phyloP scores from a whole-genome alignment of 2,797 vertebrate genomes.

The Furcifer pardalis region DNA sequence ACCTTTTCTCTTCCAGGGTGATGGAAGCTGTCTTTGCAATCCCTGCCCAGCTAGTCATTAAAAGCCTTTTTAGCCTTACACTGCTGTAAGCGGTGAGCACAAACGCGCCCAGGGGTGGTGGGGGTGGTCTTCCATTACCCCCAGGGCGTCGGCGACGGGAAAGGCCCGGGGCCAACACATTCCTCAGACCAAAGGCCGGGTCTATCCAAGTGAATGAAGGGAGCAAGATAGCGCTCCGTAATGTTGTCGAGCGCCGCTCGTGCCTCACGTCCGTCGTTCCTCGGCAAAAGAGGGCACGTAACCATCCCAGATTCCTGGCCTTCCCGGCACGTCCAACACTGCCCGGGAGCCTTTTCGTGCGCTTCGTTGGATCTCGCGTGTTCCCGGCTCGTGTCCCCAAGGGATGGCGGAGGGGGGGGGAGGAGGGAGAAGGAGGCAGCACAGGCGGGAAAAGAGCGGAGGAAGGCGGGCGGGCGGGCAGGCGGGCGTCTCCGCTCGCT shows the following conservation, averaged over 20 bases:
- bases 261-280: slow-evolving; percentile 10
- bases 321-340: slow-evolving; percentile 22
- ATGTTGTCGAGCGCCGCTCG: neutral
- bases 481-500: slow-evolving; percentile 4
- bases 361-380: slow-evolving; percentile 27
- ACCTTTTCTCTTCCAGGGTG: neutral
- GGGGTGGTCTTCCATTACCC: no score
- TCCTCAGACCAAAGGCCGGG: neutral
- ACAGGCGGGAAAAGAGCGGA: no score
- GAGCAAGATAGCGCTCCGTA: neutral
- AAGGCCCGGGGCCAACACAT: neutral
- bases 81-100: neutral
- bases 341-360: slow-evolving; percentile 29
- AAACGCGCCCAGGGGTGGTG: no score
- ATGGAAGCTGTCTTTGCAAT: neutral
- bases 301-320: neutral
- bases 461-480: neutral
- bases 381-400: slow-evolving; percentile 17
- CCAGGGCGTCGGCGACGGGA: neutral
- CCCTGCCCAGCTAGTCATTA: neutral
- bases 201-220: slow-evolving; percentile 10
- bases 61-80: neutral
- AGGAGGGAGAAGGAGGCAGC: neutral
- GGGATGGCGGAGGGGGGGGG: neutral
- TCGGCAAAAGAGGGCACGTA: neutral